phyloP scores from a whole-genome alignment of 64 coral and sea anemone species.

The Pachyseris speciosa region DNA sequence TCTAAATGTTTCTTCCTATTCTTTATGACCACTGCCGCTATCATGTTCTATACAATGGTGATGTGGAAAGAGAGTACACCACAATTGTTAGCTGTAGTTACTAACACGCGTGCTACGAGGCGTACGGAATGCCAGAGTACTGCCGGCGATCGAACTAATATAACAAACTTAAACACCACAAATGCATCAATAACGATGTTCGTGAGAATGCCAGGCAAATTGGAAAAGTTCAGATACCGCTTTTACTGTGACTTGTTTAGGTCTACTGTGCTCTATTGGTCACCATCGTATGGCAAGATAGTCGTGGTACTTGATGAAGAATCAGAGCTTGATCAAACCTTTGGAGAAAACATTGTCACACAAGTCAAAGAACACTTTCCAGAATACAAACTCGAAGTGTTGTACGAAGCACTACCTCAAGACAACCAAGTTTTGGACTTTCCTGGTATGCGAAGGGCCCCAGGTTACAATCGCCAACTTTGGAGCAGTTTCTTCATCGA shows the following conservation, averaged over 20 bases:
- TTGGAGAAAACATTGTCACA: not conserved
- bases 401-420: constrained; percentile 44
- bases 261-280: constrained; percentile 37
- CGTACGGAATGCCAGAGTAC: too few species aligned
- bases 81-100: too few species aligned
- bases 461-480: constrained; percentile 58
- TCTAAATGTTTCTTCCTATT: too few species aligned
- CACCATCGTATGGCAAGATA: constrained; percentile 43
- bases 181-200: not conserved
- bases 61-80: too few species aligned
- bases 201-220: constrained; percentile 20
- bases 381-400: constrained; percentile 46
- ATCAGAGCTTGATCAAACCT: constrained; percentile 2
- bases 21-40: too few species aligned
- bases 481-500: constrained; percentile 77
- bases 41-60: too few species aligned
- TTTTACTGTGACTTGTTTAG: constrained; percentile 47
- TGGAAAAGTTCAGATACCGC: not conserved
- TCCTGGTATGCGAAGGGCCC: not conserved
- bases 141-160: too few species aligned
- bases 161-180: not conserved
- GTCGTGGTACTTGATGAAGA: constrained; percentile 65
- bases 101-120: too few species aligned
- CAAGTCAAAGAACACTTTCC: constrained; percentile 14
- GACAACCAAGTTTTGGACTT: constrained; percentile 29